Conservation (phyloP, 2,113 vertebrate genomes). For the Periophthalmodon schlosseri region DNA sequence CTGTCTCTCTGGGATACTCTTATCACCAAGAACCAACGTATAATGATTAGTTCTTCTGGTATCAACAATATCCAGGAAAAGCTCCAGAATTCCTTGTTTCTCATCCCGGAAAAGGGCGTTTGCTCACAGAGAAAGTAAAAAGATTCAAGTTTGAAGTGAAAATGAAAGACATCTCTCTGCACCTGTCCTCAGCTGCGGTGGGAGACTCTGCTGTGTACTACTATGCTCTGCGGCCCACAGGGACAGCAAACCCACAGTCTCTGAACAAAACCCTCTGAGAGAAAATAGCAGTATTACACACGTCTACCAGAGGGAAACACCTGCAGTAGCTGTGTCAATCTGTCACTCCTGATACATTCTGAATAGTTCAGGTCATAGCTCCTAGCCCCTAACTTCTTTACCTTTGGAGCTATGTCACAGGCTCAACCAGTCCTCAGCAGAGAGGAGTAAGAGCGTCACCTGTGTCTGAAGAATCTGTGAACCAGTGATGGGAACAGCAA, state of each 20-base stretch:
- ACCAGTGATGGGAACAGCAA: no score
- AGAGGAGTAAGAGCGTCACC: no score
- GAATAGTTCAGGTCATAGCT: no score
- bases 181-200: slow-evolving; percentile 16
- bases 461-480: no score
- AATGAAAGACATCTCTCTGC: neutral
- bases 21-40: fast-evolving
- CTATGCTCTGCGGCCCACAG: slow-evolving; percentile 21
- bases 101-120: neutral
- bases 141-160: neutral
- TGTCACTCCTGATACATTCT: no score
- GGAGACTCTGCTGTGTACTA: slow-evolving; percentile 17
- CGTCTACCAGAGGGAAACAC: neutral
- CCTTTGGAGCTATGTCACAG: no score
- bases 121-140: neutral
- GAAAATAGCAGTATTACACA: neutral
- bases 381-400: no score
- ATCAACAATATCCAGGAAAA: slow-evolving; percentile 34
- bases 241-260: slow-evolving; percentile 19
- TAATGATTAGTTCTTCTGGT: slow-evolving; percentile 26
- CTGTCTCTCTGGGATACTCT: slow-evolving; percentile 22
- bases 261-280: slow-evolving; percentile 24
- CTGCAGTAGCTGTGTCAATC: no score
- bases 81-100: slow-evolving; percentile 18
- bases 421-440: no score